A percentile compares a stretch with the other conserved stretches of the same genome.
Evolutionary conservation across 2,888 invertebrate genomes (phyloP).

Genomic region (Erebia epiphron): DNA sequence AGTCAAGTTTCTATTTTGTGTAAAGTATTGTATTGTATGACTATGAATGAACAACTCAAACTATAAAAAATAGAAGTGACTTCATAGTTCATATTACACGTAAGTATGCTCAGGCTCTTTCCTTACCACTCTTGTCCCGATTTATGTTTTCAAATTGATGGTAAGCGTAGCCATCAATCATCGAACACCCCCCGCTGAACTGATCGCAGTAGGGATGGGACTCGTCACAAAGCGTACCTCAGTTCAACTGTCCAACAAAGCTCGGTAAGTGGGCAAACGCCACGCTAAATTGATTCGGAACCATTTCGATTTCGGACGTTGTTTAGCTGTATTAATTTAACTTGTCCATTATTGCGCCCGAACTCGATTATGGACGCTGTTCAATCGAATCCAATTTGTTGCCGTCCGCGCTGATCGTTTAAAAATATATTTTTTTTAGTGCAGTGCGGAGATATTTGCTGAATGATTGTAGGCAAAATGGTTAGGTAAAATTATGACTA

Average conservation of each 20-base stretch:
- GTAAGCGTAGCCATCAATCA: slow-evolving; percentile 73
- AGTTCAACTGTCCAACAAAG: slow-evolving; percentile 59
- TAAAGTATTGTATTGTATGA: no score
- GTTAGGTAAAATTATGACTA: background rate
- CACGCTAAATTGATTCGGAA: slow-evolving; percentile 76
- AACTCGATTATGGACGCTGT: slow-evolving; percentile 30
- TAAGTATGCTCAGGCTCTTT: no score
- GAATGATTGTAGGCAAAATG: background rate
- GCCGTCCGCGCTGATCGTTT: slow-evolving; percentile 10
- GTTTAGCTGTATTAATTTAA: slow-evolving; percentile 62
- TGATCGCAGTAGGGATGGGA: slow-evolving; percentile 77
- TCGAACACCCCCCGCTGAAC: slow-evolving; percentile 78
- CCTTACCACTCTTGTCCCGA: background rate
- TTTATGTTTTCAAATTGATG: background rate
- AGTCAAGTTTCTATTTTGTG: no score
- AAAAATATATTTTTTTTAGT: slow-evolving; percentile 10
- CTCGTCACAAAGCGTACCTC: slow-evolving; percentile 64
- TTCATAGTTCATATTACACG: no score
- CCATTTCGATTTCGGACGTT: slow-evolving; percentile 61
- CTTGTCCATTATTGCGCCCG: slow-evolving; percentile 40
- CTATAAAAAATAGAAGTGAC: no score
- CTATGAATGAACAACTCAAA: no score
- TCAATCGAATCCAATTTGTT: slow-evolving; percentile 26
- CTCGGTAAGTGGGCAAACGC: slow-evolving; percentile 79
- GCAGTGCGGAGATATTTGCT: background rate